Conservation (phyloP, 1,140 invertebrate genomes). For the Sycophaga agraensis region DNA sequence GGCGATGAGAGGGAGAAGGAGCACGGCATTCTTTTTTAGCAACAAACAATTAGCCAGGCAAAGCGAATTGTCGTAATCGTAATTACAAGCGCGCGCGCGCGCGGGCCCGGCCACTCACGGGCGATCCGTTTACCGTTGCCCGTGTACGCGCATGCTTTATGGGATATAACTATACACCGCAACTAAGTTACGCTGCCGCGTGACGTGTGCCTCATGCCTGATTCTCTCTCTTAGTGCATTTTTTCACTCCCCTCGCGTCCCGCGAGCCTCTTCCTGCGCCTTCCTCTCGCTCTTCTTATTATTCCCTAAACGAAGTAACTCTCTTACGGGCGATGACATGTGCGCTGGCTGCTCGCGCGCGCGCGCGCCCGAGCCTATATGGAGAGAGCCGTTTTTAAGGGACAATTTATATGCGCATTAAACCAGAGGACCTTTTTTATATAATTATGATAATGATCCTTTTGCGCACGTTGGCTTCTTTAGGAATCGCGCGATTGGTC, state of each 20-base stretch:
- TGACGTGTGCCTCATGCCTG: background rate
- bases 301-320: conserved; percentile 14
- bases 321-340: conserved; percentile 11
- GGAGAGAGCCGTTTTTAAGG: background rate
- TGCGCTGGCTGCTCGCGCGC: no score
- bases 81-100: conserved; percentile 13
- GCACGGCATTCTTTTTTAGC: conserved; percentile 8
- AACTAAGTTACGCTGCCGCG: conserved; percentile 8
- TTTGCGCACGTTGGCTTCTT: background rate
- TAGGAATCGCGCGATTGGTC: conserved; percentile 3
- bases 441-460: conserved; percentile 19
- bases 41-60: conserved; percentile 25
- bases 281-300: conserved; percentile 4
- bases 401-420: conserved; percentile 21
- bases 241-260: background rate
- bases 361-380: no score
- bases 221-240: background rate
- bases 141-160: conserved; percentile 5
- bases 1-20: background rate
- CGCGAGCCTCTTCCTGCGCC: background rate
- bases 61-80: conserved; percentile 28
- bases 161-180: conserved; percentile 14
- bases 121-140: conserved; percentile 14
- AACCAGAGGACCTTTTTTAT: conserved; percentile 13
- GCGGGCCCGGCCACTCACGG: no score